Percentiles rank a stretch among this genome's conserved stretches.
Evolutionary conservation across 2,113 vertebrate species (phyloP).

Genomic region (Dasyurus viverrinus): DNA sequence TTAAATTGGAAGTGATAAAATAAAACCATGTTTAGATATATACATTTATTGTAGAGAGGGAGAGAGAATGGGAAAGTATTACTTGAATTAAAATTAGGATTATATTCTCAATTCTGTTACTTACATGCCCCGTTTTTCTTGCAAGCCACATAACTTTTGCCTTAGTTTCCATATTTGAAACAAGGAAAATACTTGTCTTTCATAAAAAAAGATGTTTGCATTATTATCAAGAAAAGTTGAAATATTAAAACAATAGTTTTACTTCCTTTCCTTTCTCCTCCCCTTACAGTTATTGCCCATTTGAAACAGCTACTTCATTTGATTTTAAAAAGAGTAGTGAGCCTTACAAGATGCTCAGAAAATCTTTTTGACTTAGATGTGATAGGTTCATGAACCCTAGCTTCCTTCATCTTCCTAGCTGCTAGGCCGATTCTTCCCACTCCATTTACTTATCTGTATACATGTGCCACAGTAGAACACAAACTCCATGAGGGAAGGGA

Average conservation of each 20-base stretch:
- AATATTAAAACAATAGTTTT: neutral
- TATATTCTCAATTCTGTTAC: neutral
- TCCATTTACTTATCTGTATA: neutral
- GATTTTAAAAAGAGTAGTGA: slow-evolving; percentile 41
- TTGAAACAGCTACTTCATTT: neutral
- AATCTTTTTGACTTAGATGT: neutral
- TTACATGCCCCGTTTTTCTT: neutral
- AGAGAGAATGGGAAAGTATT: neutral
- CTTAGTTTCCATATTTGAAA: slow-evolving; percentile 30
- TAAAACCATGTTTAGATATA: neutral
- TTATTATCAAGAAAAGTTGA: neutral
- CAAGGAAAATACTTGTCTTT: neutral
- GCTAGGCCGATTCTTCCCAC: neutral
- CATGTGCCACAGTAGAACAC: neutral
- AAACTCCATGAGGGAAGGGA: neutral
- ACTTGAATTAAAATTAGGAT: neutral
- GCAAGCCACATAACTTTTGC: neutral
- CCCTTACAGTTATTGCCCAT: neutral
- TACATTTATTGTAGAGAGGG: neutral
- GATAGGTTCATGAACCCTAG: neutral
- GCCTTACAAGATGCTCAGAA: neutral
- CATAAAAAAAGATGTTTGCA: neutral
- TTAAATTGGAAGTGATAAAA: neutral
- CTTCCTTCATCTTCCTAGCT: neutral
- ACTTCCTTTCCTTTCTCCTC: neutral